Base-by-base conservation (phyloP, 2,888 invertebrate species). In the Chymomyza caudatula region DNA sequence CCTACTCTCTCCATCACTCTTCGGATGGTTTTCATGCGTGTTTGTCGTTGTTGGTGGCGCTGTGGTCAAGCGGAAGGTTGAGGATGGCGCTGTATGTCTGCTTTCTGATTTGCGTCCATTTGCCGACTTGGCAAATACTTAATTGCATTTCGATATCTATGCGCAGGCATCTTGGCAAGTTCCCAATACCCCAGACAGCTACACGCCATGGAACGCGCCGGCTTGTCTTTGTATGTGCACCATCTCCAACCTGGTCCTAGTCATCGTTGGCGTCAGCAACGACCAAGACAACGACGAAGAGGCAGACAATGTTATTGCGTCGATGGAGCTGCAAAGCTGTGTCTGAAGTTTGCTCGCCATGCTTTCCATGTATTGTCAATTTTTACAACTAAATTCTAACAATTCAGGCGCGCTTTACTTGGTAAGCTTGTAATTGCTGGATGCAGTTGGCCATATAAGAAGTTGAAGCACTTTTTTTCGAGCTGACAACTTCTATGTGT, bases 121-220 rank as follows among this genome's bases (percentile, higher is more conserved):
- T 74, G 81, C 77, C 78, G 77, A 78, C 82, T 82, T 85, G 81
- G 82, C 85, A 86, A 87, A 86, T 85, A 84, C 51, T 51, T 51
- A 51, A 51, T 51, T 51, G 88, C 88, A 88, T 88, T 88, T 88
- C 88, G 88, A 88, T 88, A 88, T 88, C 88, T 86, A 84, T 86
- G 87, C 81, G 78, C 73, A 86, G 87, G 88, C 88, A 88, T 88
- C 88, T 86, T 73, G 44, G 15, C 74, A 79, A 84, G 84, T 78
- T 62, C 55, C 70, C 75, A 74, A 74, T 74, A 69, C 71, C 73
- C 61, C 62, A 57, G 62, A 62, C 62, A 55, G 55, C 29, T 57
- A 60, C 58, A 56, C 47, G 64, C 44, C 29, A 22, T 20, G 22
- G 60, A 59, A 74, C 25, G 52, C 67, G 76, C 76, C 68, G 72